phyloP scores from a whole-genome alignment of 2,888 invertebrate genomes.

The Dicycla oo region DNA sequence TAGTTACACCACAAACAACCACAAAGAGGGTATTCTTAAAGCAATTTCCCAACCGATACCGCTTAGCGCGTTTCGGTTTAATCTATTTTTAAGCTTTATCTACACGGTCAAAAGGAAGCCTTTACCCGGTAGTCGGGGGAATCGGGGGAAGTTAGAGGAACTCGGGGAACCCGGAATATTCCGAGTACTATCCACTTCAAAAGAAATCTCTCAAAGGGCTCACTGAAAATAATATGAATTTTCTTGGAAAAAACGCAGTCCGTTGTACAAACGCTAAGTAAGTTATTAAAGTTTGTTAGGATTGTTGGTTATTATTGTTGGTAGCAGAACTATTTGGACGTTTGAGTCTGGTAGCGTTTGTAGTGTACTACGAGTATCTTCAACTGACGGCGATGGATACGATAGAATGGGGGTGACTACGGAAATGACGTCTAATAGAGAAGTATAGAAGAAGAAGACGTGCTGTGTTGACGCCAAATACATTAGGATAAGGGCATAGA shows the following conservation, averaged over 20 bases:
- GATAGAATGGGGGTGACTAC: neutral
- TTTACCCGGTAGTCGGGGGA: slow-evolving; percentile 46
- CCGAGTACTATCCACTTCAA: slow-evolving; percentile 67
- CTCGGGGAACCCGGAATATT: slow-evolving; percentile 34
- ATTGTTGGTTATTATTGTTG: slow-evolving; percentile 32
- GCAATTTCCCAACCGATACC: slow-evolving; percentile 67
- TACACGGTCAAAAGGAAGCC: slow-evolving; percentile 73
- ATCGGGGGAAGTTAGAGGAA: slow-evolving; percentile 5
- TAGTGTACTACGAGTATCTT: neutral
- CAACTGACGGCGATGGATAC: neutral
- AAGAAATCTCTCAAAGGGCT: slow-evolving; percentile 67
- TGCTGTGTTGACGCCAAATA: neutral
- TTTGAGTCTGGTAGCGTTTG: slow-evolving; percentile 3
- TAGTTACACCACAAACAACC: slow-evolving; percentile 47
- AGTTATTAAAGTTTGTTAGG: slow-evolving; percentile 58
- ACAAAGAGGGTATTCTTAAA: slow-evolving; percentile 68
- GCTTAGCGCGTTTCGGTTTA: slow-evolving; percentile 67
- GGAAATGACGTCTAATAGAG: neutral
- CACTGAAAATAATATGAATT: slow-evolving; percentile 71
- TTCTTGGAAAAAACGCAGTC: slow-evolving; percentile 51
- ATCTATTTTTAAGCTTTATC: slow-evolving; percentile 76
- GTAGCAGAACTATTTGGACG: slow-evolving; percentile 6
- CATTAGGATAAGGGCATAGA: neutral
- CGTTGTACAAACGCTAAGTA: slow-evolving; percentile 50
- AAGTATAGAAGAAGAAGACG: neutral